A percentile compares a stretch with the other conserved stretches of the same genome.
These are phyloP conservation scores for Rhadina sibilatrix DNA, from an alignment of 2,113 vertebrate species.

Conservation along the genomic window DNA sequence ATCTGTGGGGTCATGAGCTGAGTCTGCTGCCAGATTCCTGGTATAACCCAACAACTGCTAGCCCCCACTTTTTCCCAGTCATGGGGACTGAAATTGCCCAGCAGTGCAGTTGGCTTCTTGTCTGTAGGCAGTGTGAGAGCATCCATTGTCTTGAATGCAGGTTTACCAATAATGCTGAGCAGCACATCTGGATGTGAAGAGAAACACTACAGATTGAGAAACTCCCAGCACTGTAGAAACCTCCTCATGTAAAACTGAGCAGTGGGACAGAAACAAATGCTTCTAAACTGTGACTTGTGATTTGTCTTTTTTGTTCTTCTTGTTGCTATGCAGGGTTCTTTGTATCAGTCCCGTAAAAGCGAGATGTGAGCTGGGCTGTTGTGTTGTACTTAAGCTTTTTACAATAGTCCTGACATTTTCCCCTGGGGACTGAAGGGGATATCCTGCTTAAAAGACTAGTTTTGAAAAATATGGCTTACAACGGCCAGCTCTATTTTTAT, in stretches of 20 bases:
- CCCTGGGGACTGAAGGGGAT: conserved; percentile 12
- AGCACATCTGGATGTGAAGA: not conserved
- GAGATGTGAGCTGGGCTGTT: not conserved
- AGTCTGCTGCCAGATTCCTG: not conserved
- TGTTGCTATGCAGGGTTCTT: not conserved
- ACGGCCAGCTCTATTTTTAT: not conserved
- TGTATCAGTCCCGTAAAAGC: not conserved
- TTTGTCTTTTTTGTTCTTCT: not conserved
- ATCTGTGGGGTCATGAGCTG: not conserved
- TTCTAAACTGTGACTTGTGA: not conserved
- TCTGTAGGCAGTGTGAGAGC: not conserved
- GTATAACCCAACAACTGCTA: not conserved
- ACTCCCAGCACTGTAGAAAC: not conserved
- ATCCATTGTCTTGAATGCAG: not conserved
- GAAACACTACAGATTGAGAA: not conserved
- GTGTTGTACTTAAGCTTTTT: not conserved
- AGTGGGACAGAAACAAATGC: not conserved
- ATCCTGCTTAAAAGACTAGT: not conserved
- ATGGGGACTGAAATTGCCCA: not conserved
- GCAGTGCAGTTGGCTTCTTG: not conserved
- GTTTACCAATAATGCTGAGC: not conserved
- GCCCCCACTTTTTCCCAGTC: not conserved
- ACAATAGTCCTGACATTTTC: not conserved
- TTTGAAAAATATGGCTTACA: not conserved
- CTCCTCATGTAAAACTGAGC: not conserved